These are phyloP conservation scores for Gymnarchus niloticus DNA, from an alignment of 2,113 vertebrate genomes.

Conservation along the genomic window DNA sequence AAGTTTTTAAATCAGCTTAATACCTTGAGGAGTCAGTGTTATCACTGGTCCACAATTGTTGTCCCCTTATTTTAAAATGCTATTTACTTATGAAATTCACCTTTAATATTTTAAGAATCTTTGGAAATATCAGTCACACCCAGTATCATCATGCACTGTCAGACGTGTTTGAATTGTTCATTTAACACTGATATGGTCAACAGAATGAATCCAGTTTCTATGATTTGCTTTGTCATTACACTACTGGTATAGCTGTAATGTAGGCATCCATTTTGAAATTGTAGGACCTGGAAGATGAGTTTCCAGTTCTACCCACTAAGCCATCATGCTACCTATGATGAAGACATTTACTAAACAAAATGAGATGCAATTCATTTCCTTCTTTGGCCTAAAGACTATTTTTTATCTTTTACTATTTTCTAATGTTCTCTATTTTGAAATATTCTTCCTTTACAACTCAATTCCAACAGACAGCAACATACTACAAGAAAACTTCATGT, in stretches of 20 bases:
- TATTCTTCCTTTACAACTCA: background rate
- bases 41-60: too few relatives aligned
- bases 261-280: too few relatives aligned
- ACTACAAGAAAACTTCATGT: background rate
- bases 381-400: too few relatives aligned
- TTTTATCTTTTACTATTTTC: too few relatives aligned
- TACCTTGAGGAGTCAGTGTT: too few relatives aligned
- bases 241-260: too few relatives aligned
- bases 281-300: background rate
- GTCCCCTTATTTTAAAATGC: background rate
- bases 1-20: background rate
- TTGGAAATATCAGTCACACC: background rate
- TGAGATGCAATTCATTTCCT: too few relatives aligned
- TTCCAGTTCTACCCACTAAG: background rate
- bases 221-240: too few relatives aligned
- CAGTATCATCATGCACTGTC: background rate
- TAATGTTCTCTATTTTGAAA: background rate
- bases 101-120: background rate
- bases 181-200: too few relatives aligned
- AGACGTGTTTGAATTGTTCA: too few relatives aligned
- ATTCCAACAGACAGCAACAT: background rate
- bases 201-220: too few relatives aligned
- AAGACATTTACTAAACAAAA: too few relatives aligned
- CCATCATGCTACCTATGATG: background rate
- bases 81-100: background rate